These are phyloP conservation scores for Anolis carolinensis DNA, from an alignment of 2,113 vertebrate genomes.

Conservation along the genomic window DNA sequence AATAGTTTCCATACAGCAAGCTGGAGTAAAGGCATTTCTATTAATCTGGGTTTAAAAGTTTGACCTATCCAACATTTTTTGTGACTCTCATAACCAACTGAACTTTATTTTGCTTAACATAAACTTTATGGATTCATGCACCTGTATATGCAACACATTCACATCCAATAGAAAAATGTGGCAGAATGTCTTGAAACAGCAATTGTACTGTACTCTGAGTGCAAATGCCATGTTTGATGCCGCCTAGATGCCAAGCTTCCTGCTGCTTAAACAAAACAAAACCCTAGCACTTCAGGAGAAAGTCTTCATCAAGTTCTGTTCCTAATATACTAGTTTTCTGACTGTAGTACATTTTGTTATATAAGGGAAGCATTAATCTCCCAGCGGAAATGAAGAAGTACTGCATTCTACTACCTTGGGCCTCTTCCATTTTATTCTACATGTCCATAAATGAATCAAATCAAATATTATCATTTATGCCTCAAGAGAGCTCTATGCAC, in stretches of 20 bases:
- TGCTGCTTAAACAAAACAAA: background rate
- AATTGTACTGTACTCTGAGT: background rate
- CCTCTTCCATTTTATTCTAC: background rate
- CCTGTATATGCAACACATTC: no score
- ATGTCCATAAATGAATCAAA: slow-evolving; percentile 8
- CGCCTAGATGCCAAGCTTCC: background rate
- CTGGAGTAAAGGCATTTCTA: no score
- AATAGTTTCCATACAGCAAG: no score
- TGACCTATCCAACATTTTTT: no score
- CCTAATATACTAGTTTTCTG: background rate
- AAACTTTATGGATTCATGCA: background rate
- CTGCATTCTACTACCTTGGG: background rate
- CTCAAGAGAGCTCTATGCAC: background rate
- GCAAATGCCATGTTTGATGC: background rate
- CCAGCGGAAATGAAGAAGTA: background rate
- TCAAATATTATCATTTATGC: slow-evolving; percentile 8
- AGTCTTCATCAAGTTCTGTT: background rate
- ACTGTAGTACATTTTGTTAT: background rate
- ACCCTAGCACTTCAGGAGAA: background rate
- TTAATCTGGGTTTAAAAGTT: no score
- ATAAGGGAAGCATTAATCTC: background rate
- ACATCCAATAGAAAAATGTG: background rate
- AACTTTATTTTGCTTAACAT: background rate
- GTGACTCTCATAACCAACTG: no score
- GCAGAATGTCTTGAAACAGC: background rate